These are phyloP conservation scores for Micronisus gabar DNA, from an alignment of 2,113 vertebrate genomes.

Conservation along the genomic window DNA sequence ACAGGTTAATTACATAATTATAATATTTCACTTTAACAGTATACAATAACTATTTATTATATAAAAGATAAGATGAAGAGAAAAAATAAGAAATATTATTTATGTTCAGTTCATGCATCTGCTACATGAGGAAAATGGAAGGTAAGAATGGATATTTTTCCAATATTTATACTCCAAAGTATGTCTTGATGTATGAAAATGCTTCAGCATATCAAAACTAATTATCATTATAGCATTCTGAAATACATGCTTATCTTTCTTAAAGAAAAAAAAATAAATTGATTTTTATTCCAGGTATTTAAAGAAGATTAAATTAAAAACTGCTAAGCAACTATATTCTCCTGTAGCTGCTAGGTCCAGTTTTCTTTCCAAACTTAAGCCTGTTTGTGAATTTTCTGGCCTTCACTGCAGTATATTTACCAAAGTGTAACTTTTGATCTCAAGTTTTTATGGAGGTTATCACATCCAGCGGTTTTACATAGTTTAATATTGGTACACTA, in stretches of 20 bases:
- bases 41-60: constrained; percentile 15
- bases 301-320: not conserved
- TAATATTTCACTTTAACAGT: constrained; percentile 31
- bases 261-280: not conserved
- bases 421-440: not conserved
- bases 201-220: not conserved
- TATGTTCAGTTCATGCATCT: not conserved
- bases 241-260: not conserved
- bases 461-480: not conserved
- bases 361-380: not conserved
- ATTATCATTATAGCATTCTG: not conserved
- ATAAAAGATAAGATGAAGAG: not conserved
- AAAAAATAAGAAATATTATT: not conserved
- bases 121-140: not conserved
- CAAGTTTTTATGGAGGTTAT: not conserved
- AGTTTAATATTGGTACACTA: not conserved
- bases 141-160: not conserved
- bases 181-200: not conserved
- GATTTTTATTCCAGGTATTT: not conserved
- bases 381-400: not conserved
- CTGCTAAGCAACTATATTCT: not conserved
- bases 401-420: not conserved
- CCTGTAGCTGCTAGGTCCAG: not conserved
- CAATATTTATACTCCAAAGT: not conserved
- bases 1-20: constrained; percentile 58